phyloP scores from a whole-genome alignment of 2,797 vertebrate genomes.

The Melanotaenia maccullochi region DNA sequence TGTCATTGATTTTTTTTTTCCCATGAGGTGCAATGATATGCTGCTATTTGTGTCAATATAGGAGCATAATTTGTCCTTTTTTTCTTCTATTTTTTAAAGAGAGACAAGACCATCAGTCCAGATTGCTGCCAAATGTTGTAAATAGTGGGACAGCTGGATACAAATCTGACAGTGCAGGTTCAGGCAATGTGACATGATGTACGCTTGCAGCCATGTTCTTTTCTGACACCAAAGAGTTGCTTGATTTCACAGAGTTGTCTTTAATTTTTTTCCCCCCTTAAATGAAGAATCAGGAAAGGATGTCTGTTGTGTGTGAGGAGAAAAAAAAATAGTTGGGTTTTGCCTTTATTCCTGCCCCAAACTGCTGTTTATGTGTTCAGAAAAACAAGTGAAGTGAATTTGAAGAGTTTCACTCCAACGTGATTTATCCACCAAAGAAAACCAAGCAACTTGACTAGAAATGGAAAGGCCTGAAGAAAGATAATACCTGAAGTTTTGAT shows the following conservation, averaged over 20 bases:
- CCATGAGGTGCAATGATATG: conserved; percentile 82
- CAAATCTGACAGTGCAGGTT: conserved; percentile 88
- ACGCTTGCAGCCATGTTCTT: conserved; percentile 71
- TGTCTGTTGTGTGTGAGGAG: conserved; percentile 30
- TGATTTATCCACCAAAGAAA: conserved; percentile 26
- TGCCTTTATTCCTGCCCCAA: conserved; percentile 32
- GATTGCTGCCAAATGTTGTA: conserved; percentile 88
- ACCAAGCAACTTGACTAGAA: conserved; percentile 1
- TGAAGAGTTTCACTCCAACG: conserved; percentile 61
- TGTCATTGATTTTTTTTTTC: conserved; percentile 61
- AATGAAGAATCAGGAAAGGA: conserved; percentile 35
- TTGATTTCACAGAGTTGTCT: conserved; percentile 76
- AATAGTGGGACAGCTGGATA: conserved; percentile 82
- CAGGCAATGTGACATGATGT: conserved; percentile 55
- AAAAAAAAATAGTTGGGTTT: conserved; percentile 19
- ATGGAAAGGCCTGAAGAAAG: conserved; percentile 12
- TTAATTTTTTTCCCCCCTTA: conserved; percentile 35
- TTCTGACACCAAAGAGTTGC: conserved; percentile 82
- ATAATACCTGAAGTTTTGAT: conserved; percentile 1
- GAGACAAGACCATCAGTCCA: conserved; percentile 69
- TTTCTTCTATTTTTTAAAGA: conserved; percentile 60
- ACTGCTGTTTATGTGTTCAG: conserved; percentile 36
- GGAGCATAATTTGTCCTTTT: conserved; percentile 75
- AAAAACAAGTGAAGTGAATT: conserved; percentile 12
- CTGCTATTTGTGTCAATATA: conserved; percentile 86